Base-by-base conservation (phyloP, 2,113 vertebrate genomes). In the Percopsis transmontana region DNA sequence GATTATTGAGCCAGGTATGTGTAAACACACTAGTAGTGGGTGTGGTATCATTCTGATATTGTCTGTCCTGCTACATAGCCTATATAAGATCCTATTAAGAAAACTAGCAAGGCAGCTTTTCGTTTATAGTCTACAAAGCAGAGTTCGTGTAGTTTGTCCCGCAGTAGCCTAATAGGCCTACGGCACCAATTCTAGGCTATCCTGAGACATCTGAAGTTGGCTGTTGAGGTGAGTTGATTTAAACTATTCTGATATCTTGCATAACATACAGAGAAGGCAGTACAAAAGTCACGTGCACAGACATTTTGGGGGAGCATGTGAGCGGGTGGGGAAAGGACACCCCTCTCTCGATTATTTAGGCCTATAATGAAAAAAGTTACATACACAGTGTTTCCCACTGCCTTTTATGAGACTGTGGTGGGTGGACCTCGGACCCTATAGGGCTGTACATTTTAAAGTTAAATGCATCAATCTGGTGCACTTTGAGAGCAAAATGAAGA, bases 101-200 rank as follows among this genome's bases (percentile, higher is more conserved):
- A 40, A 86, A 88, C 80, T 70, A 81, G 83, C 42, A 80, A 71
- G 67, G 59, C 86, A 76, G 82, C 86, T 85, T 85, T 84, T 52
- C 21, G 76, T 84, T 82, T 75, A 74, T 80, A 76, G 61, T 59
- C 67, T 85, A 66, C 83, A 76, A 45, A 65, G 71, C 62, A 78
- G 68, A 77, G 16, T 76, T 77, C 62, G 73, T 56, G 44, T 13
- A 15, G 67, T 74, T 72, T 67, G 59, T 82, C 83, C 80, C 77
- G 45, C 55, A 44, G 24, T 60, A 70, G 23, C 67, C 68, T 67
- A n/a, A n/a, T n/a, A n/a, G n/a, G n/a, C n/a, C n/a, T 33, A 33
- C 27, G 27, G 27, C 44, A 55, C 18, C 67, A 65, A 58, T 40
- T 27, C 15, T 21, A 39, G 20, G 24, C 23, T n/a, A 64, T 56